These are phyloP conservation scores for Scopus umbretta DNA, from an alignment of 2,113 vertebrate species.

Conservation along the genomic window DNA sequence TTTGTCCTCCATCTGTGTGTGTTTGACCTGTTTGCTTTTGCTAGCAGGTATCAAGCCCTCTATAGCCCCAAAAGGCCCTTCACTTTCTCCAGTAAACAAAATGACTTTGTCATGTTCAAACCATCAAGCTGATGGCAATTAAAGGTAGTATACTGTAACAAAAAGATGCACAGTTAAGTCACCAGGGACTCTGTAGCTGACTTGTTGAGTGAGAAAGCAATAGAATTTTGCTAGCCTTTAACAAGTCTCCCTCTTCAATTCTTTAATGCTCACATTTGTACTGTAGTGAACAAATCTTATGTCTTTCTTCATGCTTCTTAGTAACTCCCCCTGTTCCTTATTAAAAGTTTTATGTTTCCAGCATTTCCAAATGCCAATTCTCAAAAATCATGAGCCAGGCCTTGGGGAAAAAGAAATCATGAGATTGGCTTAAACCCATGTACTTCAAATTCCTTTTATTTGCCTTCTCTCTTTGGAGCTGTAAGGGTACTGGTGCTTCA, in stretches of 20 bases:
- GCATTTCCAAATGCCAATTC: neutral
- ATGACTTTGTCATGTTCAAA: neutral
- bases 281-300: neutral
- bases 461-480: conserved; percentile 26
- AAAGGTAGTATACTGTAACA: neutral
- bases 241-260: neutral
- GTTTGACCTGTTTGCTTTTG: neutral
- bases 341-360: conserved; percentile 21
- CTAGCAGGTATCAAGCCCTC: neutral
- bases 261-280: neutral
- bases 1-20: neutral
- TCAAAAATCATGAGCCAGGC: conserved; percentile 8
- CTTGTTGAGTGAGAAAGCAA: neutral
- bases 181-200: neutral
- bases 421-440: conserved; percentile 14
- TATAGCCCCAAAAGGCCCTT: neutral
- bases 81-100: neutral
- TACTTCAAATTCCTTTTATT: conserved; percentile 33
- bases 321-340: neutral
- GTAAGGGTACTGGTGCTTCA: conserved; percentile 19
- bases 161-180: neutral
- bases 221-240: neutral
- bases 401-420: conserved; percentile 16
- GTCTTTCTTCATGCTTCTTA: neutral
- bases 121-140: neutral